phyloP scores from a whole-genome alignment of 2,113 vertebrate species.

The Glareola pratincola region DNA sequence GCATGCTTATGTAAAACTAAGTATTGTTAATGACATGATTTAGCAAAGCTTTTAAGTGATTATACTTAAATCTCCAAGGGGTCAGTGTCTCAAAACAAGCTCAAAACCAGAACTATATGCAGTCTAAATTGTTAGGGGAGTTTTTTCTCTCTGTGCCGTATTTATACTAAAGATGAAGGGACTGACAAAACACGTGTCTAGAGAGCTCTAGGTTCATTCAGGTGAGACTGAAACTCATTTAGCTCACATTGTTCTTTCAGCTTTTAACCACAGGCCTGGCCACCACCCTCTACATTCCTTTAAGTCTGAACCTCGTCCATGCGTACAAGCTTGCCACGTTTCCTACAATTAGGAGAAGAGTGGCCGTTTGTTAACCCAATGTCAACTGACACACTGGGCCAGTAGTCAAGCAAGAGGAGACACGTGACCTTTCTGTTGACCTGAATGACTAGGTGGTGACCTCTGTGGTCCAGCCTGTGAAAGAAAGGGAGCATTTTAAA shows the following conservation, averaged over 20 bases:
- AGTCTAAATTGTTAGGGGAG: background rate
- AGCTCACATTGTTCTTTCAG: background rate
- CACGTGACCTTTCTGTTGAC: slow-evolving; percentile 53
- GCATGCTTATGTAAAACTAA: background rate
- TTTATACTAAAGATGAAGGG: background rate
- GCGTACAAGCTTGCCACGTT: background rate
- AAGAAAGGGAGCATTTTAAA: slow-evolving; percentile 30
- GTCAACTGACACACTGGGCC: slow-evolving; percentile 13
- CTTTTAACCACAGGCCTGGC: background rate
- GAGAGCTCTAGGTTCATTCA: background rate
- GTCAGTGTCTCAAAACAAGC: background rate
- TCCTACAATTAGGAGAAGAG: slow-evolving; percentile 50
- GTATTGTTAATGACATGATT: background rate
- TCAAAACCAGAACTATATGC: background rate
- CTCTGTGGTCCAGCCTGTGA: slow-evolving; percentile 20
- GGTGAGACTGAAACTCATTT: background rate
- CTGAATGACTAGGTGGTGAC: slow-evolving; percentile 50
- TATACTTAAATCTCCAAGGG: background rate
- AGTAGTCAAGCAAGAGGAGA: slow-evolving; percentile 51
- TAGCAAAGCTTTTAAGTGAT: background rate
- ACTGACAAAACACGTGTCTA: background rate
- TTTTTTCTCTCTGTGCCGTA: background rate
- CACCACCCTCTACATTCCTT: background rate
- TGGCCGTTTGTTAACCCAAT: slow-evolving; percentile 41
- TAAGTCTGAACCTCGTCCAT: background rate